phyloP scores from a whole-genome alignment of 2,797 vertebrate genomes.

The Macroramphosus scolopax region DNA sequence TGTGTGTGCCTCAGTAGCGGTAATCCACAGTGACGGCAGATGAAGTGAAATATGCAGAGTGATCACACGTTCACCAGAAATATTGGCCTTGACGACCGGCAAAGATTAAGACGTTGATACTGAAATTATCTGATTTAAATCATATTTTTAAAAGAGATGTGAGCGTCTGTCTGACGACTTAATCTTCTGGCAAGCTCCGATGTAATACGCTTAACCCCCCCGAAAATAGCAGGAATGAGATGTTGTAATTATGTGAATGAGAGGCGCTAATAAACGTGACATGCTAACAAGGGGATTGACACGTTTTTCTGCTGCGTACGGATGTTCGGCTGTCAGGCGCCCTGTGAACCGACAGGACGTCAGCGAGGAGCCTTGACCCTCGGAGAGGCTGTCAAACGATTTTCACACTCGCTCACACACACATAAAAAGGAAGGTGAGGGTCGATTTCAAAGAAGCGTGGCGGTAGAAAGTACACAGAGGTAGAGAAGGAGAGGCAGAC shows the following conservation, averaged over 20 bases:
- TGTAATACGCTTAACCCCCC: too few species aligned
- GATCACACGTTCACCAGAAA: conserved; percentile 36
- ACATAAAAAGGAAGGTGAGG: conserved; percentile 44
- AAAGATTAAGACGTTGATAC: conserved; percentile 11
- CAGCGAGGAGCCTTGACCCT: conserved; percentile 52
- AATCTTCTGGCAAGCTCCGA: too few species aligned
- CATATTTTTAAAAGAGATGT: too few species aligned
- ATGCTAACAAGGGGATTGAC: conserved; percentile 15
- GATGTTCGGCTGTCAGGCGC: conserved; percentile 48
- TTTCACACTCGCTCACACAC: conserved; percentile 37
- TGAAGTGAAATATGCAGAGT: conserved; percentile 30
- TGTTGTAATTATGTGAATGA: background rate
- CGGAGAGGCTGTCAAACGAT: conserved; percentile 49
- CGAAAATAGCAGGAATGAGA: conserved; percentile 1
- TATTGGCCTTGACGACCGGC: conserved; percentile 23
- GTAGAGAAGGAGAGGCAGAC: conserved; percentile 25
- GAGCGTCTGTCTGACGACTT: too few species aligned
- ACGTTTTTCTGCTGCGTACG: conserved; percentile 24
- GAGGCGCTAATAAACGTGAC: conserved; percentile 1
- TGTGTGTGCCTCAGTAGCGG: conserved; percentile 16
- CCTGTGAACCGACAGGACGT: conserved; percentile 41
- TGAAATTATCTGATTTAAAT: conserved; percentile 3
- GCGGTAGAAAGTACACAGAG: conserved; percentile 8
- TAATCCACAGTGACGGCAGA: conserved; percentile 51
- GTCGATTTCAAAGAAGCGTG: conserved; percentile 32